phyloP scores from a whole-genome alignment of 1,140 invertebrate genomes.

The Dolichoris vasculosae region DNA sequence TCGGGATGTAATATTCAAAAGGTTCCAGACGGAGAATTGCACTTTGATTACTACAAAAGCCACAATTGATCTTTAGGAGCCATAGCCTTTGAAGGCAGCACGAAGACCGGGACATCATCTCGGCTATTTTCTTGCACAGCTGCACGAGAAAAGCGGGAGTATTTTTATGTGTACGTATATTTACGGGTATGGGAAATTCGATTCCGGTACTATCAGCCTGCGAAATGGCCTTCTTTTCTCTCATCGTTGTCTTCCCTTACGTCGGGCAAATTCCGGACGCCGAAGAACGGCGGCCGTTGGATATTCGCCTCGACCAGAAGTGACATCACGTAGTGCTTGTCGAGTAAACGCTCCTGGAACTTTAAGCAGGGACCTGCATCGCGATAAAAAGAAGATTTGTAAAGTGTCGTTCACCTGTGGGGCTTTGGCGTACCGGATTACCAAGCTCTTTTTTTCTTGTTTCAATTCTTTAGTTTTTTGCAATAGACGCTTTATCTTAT shows the following conservation, averaged over 20 bases:
- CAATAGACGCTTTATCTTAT: background rate
- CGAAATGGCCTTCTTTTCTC: background rate
- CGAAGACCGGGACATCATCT: conserved; percentile 28
- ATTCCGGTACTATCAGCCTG: background rate
- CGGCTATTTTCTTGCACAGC: conserved; percentile 50
- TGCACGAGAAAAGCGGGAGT: conserved; percentile 3
- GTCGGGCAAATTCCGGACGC: conserved; percentile 49
- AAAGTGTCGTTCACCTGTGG: conserved; percentile 16
- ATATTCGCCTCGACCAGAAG: conserved; percentile 44
- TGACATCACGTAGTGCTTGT: conserved; percentile 54
- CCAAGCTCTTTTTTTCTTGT: background rate
- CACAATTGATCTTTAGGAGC: conserved; percentile 57
- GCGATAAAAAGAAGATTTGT: conserved; percentile 9
- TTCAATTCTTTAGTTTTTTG: background rate
- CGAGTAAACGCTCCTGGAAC: conserved; percentile 55
- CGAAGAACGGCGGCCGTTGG: conserved; percentile 52
- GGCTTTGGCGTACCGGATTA: background rate
- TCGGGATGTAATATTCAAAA: background rate
- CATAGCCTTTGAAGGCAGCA: conserved; percentile 26
- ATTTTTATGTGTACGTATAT: background rate
- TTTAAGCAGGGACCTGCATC: conserved; percentile 49
- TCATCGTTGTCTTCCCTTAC: conserved; percentile 41
- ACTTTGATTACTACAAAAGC: conserved; percentile 55
- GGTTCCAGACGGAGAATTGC: conserved; percentile 43
- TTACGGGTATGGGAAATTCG: background rate